Percentiles rank a stretch among this genome's conserved stretches.
Conservation (phyloP, 2,113 vertebrate genomes). For the Lepus americanus region DNA sequence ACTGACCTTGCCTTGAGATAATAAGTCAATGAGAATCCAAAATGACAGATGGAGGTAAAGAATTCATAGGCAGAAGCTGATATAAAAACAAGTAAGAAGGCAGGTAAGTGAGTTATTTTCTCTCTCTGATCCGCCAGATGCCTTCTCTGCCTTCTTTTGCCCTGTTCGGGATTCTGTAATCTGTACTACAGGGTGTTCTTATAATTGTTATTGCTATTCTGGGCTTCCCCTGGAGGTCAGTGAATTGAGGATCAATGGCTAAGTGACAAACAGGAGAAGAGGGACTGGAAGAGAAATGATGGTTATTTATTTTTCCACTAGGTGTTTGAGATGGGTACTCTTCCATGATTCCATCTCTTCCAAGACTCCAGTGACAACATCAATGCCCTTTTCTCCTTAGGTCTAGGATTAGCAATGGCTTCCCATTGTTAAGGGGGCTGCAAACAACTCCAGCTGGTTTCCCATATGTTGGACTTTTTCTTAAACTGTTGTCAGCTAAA, state of each 20-base stretch:
- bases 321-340: rapidly evolving
- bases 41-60: background rate
- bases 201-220: background rate
- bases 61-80: background rate
- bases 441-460: background rate
- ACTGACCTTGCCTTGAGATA: background rate
- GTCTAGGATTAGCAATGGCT: background rate
- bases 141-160: background rate
- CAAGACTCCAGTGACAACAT: background rate
- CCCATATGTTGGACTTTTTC: background rate
- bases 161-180: background rate
- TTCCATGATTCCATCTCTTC: background rate
- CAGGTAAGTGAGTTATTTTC: background rate
- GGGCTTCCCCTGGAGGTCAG: background rate
- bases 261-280: background rate
- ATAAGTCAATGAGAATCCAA: background rate
- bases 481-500: background rate
- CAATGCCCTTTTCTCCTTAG: background rate
- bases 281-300: background rate
- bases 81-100: background rate
- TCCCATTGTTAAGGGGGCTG: background rate
- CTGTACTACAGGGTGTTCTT: background rate
- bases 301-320: background rate
- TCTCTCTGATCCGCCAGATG: background rate
- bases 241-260: background rate